Evolutionary conservation across 1,140 invertebrate genomes (phyloP).

Genomic region (Frieseomelitta varia): DNA sequence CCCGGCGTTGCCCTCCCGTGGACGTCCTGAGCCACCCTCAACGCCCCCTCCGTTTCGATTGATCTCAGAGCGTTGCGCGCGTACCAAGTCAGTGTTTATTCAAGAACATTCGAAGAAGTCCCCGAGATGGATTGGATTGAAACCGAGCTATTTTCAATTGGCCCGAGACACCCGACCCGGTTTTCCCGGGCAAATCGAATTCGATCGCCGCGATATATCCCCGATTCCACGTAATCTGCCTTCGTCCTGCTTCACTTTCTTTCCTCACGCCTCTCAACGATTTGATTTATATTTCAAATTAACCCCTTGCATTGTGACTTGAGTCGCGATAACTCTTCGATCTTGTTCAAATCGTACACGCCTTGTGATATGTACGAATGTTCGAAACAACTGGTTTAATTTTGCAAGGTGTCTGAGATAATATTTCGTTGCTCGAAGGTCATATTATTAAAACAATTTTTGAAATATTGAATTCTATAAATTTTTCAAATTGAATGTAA

Average conservation of each 20-base stretch:
- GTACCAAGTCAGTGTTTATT: slow-evolving; percentile 74
- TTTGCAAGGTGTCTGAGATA: too few species aligned
- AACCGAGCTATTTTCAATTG: slow-evolving; percentile 70
- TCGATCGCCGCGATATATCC: slow-evolving; percentile 60
- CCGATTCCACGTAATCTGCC: slow-evolving; percentile 39
- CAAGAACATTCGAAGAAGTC: slow-evolving; percentile 56
- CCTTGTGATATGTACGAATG: too few species aligned
- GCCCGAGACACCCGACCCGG: slow-evolving; percentile 14
- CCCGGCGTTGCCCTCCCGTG: background rate
- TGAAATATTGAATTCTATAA: too few species aligned
- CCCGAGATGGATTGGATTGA: slow-evolving; percentile 69
- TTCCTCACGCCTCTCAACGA: slow-evolving; percentile 7
- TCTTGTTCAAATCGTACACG: too few species aligned
- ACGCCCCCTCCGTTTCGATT: slow-evolving; percentile 61
- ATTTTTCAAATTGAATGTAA: too few species aligned
- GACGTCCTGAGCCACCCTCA: slow-evolving; percentile 34
- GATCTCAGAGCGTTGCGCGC: slow-evolving; percentile 53
- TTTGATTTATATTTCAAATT: background rate
- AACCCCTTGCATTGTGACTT: too few species aligned
- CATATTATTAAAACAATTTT: too few species aligned
- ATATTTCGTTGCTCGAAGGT: too few species aligned
- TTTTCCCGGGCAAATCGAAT: slow-evolving; percentile 60
- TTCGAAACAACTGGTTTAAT: too few species aligned
- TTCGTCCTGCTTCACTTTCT: background rate
- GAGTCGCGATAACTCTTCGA: too few species aligned